Conservation (phyloP, 2,797 vertebrate species). For the Schizothorax lantsangensis region DNA sequence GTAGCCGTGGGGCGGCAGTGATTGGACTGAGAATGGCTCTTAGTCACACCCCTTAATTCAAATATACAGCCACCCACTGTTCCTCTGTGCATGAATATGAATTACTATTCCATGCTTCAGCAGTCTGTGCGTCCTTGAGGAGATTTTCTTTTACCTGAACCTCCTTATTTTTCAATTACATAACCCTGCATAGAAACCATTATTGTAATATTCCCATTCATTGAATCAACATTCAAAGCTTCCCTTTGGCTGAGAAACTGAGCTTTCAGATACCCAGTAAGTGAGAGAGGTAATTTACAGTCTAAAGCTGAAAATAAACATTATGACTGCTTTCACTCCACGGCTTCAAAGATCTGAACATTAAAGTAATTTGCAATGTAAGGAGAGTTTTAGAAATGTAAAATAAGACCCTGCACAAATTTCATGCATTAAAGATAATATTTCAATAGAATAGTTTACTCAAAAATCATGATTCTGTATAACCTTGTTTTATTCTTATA, state of each 20-base stretch:
- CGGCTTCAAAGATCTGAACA: not conserved
- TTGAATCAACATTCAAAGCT: conserved; percentile 29
- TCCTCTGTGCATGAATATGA: conserved; percentile 27
- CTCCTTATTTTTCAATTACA: conserved; percentile 39
- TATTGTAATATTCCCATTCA: conserved; percentile 41
- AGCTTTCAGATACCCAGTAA: not conserved
- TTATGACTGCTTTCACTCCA: conserved; percentile 13
- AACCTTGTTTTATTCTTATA: no score
- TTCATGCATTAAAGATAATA: not conserved
- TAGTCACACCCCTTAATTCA: conserved; percentile 29
- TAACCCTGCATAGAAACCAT: conserved; percentile 27
- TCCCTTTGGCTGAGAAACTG: not conserved
- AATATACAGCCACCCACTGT: conserved; percentile 26
- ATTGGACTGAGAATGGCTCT: not conserved
- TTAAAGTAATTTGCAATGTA: conserved; percentile 7
- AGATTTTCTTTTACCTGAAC: conserved; percentile 39
- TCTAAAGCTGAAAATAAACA: conserved; percentile 12
- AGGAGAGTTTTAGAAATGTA: not conserved
- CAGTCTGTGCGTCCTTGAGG: conserved; percentile 38
- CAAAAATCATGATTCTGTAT: not conserved
- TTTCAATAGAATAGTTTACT: not conserved
- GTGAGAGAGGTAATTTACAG: conserved; percentile 29
- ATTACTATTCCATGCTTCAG: conserved; percentile 45
- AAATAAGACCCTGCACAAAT: not conserved
- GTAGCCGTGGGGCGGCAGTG: not conserved